Conservation (phyloP, 2,797 vertebrate species). For the Notamacropus eugenii region DNA sequence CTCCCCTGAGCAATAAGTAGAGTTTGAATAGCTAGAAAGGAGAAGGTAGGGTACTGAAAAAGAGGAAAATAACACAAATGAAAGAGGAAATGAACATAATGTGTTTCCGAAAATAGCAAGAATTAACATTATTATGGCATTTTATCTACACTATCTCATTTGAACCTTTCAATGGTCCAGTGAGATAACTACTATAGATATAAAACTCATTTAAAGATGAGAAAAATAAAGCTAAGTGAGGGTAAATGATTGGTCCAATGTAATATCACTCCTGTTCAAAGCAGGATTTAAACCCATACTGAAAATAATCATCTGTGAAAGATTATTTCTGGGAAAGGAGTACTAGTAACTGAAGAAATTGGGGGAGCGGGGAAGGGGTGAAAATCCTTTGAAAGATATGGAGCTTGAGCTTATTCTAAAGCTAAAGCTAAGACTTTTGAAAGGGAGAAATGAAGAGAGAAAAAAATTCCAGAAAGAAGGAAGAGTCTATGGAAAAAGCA, state of each 20-base stretch:
- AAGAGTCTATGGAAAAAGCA: not conserved
- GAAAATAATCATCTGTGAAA: not conserved
- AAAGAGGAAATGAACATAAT: not conserved
- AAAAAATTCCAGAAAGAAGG: not conserved
- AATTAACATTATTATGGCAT: not conserved
- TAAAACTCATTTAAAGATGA: not conserved
- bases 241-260: not conserved
- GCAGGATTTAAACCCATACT: not conserved
- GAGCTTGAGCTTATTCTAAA: not conserved
- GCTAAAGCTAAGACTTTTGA: not conserved
- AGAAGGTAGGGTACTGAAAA: too few species aligned
- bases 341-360: not conserved
- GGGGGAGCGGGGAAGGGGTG: not conserved
- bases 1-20: not conserved
- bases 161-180: not conserved
- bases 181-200: not conserved
- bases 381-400: not conserved
- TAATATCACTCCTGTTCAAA: not conserved
- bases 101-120: not conserved
- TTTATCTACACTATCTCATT: not conserved
- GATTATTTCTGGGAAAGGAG: not conserved
- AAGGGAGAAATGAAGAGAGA: not conserved
- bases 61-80: not conserved
- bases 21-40: not conserved
- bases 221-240: not conserved